Percentiles rank a stretch among this genome's conserved stretches.
phyloP scores from a whole-genome alignment of 2,888 invertebrate species.

The Drosophila paucipuncta region DNA sequence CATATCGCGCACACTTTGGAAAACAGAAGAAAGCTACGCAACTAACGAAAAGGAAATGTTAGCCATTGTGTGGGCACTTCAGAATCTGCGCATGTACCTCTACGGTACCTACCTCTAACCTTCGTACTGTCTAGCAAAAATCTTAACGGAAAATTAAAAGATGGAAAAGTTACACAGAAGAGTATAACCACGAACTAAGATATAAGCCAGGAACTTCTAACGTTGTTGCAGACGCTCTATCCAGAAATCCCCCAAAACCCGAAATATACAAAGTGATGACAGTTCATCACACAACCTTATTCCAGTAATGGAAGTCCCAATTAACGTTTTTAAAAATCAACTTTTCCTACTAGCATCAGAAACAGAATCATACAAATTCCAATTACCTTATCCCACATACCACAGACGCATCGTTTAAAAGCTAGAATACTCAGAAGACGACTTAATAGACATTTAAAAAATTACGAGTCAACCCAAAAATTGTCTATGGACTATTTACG shows the following conservation, averaged over 20 bases:
- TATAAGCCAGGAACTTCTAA: conserved; percentile 79
- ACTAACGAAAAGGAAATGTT: too few relatives aligned
- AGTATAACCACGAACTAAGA: conserved; percentile 56
- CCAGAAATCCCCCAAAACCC: conserved; percentile 12
- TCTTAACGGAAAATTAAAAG: conserved; percentile 31
- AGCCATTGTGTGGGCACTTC: too few relatives aligned
- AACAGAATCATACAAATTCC: conserved; percentile 7
- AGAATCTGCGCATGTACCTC: too few relatives aligned
- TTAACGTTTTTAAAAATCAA: conserved; percentile 48
- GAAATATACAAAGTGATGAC: conserved; percentile 41
- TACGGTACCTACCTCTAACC: too few relatives aligned
- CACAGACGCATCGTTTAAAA: conserved; percentile 33
- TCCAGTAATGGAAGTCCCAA: conserved; percentile 31
- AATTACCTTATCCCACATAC: conserved; percentile 21
- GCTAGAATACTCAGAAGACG: conserved; percentile 3
- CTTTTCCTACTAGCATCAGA: conserved; percentile 24
- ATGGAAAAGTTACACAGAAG: conserved; percentile 29
- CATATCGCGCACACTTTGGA: background rate
- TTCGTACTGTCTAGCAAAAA: too few relatives aligned
- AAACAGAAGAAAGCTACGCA: too few relatives aligned
- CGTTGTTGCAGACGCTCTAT: conserved; percentile 61
- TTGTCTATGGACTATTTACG: conserved; percentile 23
- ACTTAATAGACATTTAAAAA: conserved; percentile 10
- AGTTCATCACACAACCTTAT: conserved; percentile 44
- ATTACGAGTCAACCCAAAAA: conserved; percentile 15